Evolutionary conservation across 2,888 invertebrate species (phyloP).

Genomic region (Xestia ashworthii): DNA sequence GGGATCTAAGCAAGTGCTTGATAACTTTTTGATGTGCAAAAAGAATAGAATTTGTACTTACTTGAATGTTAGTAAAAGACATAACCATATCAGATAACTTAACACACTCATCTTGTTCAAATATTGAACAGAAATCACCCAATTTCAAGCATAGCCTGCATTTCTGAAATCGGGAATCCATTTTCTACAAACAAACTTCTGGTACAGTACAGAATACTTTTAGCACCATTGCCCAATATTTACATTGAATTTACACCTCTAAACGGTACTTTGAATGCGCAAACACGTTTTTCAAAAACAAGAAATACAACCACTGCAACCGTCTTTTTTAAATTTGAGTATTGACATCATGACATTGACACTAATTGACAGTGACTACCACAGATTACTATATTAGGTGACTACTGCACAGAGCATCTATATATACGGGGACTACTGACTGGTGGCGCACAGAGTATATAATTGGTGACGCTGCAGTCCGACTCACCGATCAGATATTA

Average conservation of each 20-base stretch:
- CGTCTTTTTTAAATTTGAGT: conserved; percentile 46
- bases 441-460: too few species aligned
- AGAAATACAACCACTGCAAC: conserved; percentile 32
- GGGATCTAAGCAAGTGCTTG: not conserved
- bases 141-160: conserved; percentile 87
- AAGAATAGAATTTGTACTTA: conserved; percentile 66
- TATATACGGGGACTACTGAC: too few species aligned
- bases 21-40: not conserved
- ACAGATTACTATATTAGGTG: too few species aligned
- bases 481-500: too few species aligned
- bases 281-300: conserved; percentile 26
- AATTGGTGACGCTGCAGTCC: not conserved
- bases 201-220: conserved; percentile 17
- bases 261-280: conserved; percentile 38
- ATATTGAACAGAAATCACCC: conserved; percentile 88
- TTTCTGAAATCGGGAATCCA: conserved; percentile 83
- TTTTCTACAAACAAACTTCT: conserved; percentile 52
- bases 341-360: conserved; percentile 50
- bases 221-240: conserved; percentile 53
- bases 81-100: conserved; percentile 88
- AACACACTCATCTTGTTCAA: conserved; percentile 87
- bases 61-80: conserved; percentile 85
- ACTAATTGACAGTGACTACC: too few species aligned
- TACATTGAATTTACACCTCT: conserved; percentile 44
- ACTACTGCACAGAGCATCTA: too few species aligned